Evolutionary conservation across 1,140 invertebrate genomes (phyloP).

Genomic region (Copidosoma floridanum): DNA sequence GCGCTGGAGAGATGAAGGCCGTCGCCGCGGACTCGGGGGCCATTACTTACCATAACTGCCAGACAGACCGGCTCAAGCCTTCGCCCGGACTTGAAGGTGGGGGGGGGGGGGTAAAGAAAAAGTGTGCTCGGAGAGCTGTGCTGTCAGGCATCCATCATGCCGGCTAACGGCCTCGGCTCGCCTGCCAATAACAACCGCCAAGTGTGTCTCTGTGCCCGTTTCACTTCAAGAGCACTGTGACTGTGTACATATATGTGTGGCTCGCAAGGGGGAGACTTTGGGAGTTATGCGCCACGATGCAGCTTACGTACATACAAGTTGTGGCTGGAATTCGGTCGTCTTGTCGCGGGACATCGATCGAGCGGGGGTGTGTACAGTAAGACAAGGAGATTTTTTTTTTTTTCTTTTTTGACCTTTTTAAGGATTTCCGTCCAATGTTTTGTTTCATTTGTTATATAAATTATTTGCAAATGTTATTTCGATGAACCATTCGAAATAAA

Average conservation of each 20-base stretch:
- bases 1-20: conserved; percentile 42
- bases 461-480: too few relatives aligned
- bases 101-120: too few relatives aligned
- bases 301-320: neutral
- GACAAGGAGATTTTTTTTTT: too few relatives aligned
- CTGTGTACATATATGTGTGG: neutral
- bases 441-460: too few relatives aligned
- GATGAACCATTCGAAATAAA: too few relatives aligned
- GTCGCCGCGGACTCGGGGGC: conserved; percentile 41
- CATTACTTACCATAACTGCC: conserved; percentile 58
- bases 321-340: too few relatives aligned
- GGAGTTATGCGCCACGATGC: too few relatives aligned
- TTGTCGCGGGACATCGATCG: too few relatives aligned
- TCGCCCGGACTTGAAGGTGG: neutral
- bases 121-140: conserved; percentile 37
- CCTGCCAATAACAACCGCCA: conserved; percentile 54
- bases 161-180: conserved; percentile 55
- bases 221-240: too few relatives aligned
- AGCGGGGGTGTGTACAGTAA: too few relatives aligned
- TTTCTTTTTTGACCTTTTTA: too few relatives aligned
- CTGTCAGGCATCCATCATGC: conserved; percentile 57
- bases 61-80: conserved; percentile 30
- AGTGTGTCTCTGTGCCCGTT: neutral
- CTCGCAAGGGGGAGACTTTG: neutral
- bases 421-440: too few relatives aligned